Evolutionary conservation across 2,113 vertebrate species (phyloP).

Genomic region (Poicephalus gulielmi): DNA sequence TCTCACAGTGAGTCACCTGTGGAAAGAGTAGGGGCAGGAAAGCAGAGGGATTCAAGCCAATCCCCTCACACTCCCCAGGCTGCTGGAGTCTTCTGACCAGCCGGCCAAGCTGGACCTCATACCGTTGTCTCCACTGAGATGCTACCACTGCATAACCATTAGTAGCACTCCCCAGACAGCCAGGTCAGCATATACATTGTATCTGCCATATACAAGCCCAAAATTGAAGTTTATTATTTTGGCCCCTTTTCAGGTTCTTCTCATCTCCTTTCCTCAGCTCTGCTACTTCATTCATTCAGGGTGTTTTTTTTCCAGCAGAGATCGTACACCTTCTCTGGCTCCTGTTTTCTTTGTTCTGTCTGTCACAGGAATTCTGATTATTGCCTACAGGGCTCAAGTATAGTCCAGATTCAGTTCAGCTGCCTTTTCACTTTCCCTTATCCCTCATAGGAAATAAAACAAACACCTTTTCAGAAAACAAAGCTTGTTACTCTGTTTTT

Average conservation of each 20-base stretch:
- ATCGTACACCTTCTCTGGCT: not conserved
- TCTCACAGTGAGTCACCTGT: not conserved
- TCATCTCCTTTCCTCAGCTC: not conserved
- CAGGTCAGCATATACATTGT: too few species aligned
- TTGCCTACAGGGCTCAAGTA: not conserved
- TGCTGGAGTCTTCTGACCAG: not conserved
- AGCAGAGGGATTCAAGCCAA: not conserved
- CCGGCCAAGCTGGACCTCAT: not conserved
- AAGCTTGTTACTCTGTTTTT: not conserved
- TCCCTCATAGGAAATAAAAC: not conserved
- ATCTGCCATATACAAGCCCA: not conserved
- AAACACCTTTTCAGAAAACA: not conserved
- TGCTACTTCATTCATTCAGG: not conserved
- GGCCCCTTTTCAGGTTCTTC: not conserved
- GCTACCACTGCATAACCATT: too few species aligned
- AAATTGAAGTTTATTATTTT: not conserved
- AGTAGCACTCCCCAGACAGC: not conserved
- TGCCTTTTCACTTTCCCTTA: not conserved
- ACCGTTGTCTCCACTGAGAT: accelerated
- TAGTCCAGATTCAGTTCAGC: not conserved
- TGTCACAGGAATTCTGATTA: not conserved
- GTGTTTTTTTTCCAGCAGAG: not conserved
- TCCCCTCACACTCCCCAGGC: not conserved
- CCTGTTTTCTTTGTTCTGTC: not conserved
- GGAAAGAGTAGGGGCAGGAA: not conserved